Evolutionary conservation across 2,888 invertebrate species (phyloP), one percentile per base, ranked within the genome.

Genomic region (Ecliptopera silaceata): DNA sequence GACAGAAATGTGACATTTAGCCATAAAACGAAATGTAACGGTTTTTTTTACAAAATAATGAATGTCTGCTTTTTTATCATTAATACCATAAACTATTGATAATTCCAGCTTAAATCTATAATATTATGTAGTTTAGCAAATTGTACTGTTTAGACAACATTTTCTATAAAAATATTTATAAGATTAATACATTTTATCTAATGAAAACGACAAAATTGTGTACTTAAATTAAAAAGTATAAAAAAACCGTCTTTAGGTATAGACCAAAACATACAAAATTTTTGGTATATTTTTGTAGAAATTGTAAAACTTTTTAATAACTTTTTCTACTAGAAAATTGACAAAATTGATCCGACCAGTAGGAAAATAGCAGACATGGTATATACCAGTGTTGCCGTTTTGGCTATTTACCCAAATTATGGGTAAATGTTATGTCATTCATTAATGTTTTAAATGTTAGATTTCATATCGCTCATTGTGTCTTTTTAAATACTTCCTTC

Each of bases 281-380:
- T 71, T 74, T 78, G 73, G 75, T 76, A 79, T 84, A 84, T 84
- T 84, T 83, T 84, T 85, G 79, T 81, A 79, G 77, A 56, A 51
- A 64, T 56, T 60, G 66, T 69, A 70, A 69, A 65, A 66, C 63
- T 71, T 70, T 77, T 71, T 71, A 77, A 70, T 51, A 65, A 61
- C 64, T 48, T 74, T 75, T 79, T 74, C 65, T 78, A 75, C 69
- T 70, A 68, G 67, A 32, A 39, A 68, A 62, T 67, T 55, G 53
- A 44, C 47, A 58, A 56, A 59, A 59, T 48, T 50, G 59, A 61
- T 79, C 75, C 76, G 77, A 78, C 78, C 78, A 77, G 66, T 69
- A 66, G 64, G 63, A 66, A 52, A 44, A 54, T 43, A 4, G 64
- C 70, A 68, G 69, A 66, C 72, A 75, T 60, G 71, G 70, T 60